Percentiles rank a stretch among this genome's conserved stretches.
Conservation (phyloP, 2,797 vertebrate species). For the Amphiprion clarkii region DNA sequence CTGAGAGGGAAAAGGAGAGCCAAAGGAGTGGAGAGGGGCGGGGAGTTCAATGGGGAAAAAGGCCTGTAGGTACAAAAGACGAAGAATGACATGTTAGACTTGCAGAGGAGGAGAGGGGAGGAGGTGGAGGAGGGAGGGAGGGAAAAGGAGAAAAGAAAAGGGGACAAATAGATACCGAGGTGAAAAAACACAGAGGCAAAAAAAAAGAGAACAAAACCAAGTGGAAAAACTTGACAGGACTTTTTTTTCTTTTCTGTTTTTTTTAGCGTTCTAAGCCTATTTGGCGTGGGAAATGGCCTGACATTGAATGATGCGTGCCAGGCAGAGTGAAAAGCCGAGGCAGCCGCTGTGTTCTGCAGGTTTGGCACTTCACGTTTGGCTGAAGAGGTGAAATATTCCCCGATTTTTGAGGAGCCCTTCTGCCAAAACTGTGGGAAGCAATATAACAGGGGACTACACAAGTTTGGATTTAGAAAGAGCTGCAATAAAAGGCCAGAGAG, state of each 20-base stretch:
- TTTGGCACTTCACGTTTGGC: slow-evolving; percentile 62
- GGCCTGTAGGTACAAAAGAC: slow-evolving; percentile 72
- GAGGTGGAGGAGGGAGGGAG: slow-evolving; percentile 16
- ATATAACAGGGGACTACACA: slow-evolving; percentile 28
- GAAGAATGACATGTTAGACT: slow-evolving; percentile 72
- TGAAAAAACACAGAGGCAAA: slow-evolving; percentile 68
- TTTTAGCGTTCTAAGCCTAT: slow-evolving; percentile 36
- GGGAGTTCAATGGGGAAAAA: slow-evolving; percentile 70
- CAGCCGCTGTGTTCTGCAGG: slow-evolving; percentile 41
- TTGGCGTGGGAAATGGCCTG: slow-evolving; percentile 68
- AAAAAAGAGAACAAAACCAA: slow-evolving; percentile 67
- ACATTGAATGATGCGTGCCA: slow-evolving; percentile 66
- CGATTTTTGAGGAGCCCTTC: slow-evolving; percentile 18
- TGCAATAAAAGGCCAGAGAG: slow-evolving; percentile 38
- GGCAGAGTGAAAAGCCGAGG: slow-evolving; percentile 54
- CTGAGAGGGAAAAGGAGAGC: slow-evolving; percentile 70
- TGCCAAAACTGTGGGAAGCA: slow-evolving; percentile 62
- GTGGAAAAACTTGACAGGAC: slow-evolving; percentile 70
- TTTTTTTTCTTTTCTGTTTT: slow-evolving; percentile 27
- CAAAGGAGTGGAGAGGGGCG: slow-evolving; percentile 69
- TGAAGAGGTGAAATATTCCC: slow-evolving; percentile 70
- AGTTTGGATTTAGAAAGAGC: slow-evolving; percentile 40
- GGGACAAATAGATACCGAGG: slow-evolving; percentile 67
- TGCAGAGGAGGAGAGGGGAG: slow-evolving; percentile 37
- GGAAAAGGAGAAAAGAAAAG: slow-evolving; percentile 42